Evolutionary conservation across 2,797 vertebrate species (phyloP).

Genomic region (Acrossocheilus wenchowensis): DNA sequence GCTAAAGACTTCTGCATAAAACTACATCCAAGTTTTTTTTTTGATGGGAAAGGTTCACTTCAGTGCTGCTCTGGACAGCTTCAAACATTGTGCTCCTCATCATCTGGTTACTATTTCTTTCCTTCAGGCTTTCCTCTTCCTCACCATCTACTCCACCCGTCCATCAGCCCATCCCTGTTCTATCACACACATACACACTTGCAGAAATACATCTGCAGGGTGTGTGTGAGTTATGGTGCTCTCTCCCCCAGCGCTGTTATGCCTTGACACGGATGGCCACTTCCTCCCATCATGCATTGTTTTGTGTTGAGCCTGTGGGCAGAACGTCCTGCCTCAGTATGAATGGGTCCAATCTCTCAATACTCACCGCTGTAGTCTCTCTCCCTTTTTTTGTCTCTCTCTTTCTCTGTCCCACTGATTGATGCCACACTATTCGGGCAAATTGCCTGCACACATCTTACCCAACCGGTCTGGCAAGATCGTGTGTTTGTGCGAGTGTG

Average conservation of each 20-base stretch:
- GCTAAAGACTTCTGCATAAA: neutral
- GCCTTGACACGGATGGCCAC: conserved; percentile 74
- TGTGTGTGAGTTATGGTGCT: conserved; percentile 60
- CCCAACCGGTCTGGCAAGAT: conserved; percentile 51
- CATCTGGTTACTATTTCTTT: conserved; percentile 13
- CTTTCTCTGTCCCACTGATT: conserved; percentile 49
- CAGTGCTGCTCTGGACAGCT: neutral
- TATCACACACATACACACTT: conserved; percentile 39
- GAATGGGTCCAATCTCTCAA: conserved; percentile 70
- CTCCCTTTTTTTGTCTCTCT: conserved; percentile 40
- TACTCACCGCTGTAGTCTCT: conserved; percentile 53
- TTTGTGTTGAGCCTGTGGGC: conserved; percentile 71
- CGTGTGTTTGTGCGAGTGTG: conserved; percentile 28
- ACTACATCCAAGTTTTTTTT: neutral
- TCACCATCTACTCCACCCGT: conserved; percentile 53
- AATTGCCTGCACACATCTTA: conserved; percentile 58
- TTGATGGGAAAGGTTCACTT: neutral
- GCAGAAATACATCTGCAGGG: conserved; percentile 56
- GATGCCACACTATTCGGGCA: conserved; percentile 57
- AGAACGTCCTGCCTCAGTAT: conserved; percentile 56
- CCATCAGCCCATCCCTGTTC: conserved; percentile 60
- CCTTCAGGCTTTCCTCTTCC: conserved; percentile 16
- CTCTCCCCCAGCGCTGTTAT: conserved; percentile 63
- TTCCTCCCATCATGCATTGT: conserved; percentile 74
- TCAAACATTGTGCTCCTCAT: conserved; percentile 20